Base-by-base conservation (phyloP, 1,140 invertebrate genomes). In the Aradophagus sp. region DNA sequence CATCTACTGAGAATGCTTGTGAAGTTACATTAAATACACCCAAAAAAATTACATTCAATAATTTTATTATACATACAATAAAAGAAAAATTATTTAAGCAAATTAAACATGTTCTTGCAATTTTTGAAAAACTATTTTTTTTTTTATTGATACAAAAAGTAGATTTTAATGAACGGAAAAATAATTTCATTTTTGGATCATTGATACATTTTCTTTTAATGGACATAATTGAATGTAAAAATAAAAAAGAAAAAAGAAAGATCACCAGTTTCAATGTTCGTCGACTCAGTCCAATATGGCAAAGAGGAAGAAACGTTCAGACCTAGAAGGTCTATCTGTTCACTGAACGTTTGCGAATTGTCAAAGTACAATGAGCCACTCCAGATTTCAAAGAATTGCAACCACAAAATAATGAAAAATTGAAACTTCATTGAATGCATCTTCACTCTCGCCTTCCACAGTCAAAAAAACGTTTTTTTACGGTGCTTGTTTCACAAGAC, bases 311-410 rank as follows among this genome's bases (percentile, higher is more conserved):
- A 15, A 36, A 35, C 36, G 5, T 45, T 62, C 3, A 63, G 19
- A 5, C 63, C 68, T 4, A 80, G 41, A n/a, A 81, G 69, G 27
- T 81, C 79, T 2, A 79, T 39, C 45, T 81, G 80, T 44, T 81
- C 80, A 0, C 79, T 73, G 5, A 78, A 45, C 7, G 62, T 26
- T 36, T 75, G 70, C 0, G 50, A 6, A 5, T 26, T 36, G 5
- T 42, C 45, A 3, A 70, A 73, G 19, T 73, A 56, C 58, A 72
- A 70, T 13, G 62, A 70, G 6, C 52, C 34, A 0, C 39, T 48
- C 20, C 26, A 10, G 15, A 52, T 50, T 35, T 16, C 11, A n/a
- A 11, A 8, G 31, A 74, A 31, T 8, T 44, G 26, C 34, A 42
- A 44, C 11, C 58, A 59, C 2, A 76, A 2, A 16, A 69, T n/a